phyloP scores from a whole-genome alignment of 2,888 invertebrate species.

The Dexiosoma caninum region DNA sequence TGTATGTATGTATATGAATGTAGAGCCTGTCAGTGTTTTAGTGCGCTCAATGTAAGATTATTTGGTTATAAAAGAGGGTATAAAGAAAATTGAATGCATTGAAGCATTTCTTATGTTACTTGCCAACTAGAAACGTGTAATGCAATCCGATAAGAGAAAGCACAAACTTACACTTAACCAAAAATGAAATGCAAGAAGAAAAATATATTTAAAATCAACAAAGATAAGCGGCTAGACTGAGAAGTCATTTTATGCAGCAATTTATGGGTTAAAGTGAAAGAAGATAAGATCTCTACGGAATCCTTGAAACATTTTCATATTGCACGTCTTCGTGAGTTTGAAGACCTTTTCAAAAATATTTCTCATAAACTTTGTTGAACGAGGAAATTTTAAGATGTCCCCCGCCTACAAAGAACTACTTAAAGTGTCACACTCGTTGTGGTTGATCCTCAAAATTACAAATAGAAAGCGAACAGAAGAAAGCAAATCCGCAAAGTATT shows the following conservation, averaged over 20 bases:
- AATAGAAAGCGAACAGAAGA: constrained; percentile 7
- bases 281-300: no score
- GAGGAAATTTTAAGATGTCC: no score
- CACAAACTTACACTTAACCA: not conserved
- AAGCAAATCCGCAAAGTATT: not conserved
- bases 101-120: constrained; percentile 59
- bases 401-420: not conserved
- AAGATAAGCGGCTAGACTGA: not conserved
- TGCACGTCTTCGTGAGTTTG: no score
- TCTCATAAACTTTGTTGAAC: no score
- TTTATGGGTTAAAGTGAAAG: not conserved
- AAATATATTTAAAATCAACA: not conserved
- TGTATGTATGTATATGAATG: not conserved
- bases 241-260: not conserved
- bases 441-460: constrained; percentile 43
- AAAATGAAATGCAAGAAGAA: not conserved
- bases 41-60: constrained; percentile 38
- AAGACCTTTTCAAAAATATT: no score
- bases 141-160: constrained; percentile 57
- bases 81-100: constrained; percentile 49
- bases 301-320: constrained; percentile 2
- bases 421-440: constrained; percentile 37
- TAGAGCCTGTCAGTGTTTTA: constrained; percentile 28
- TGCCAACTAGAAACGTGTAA: constrained; percentile 59
- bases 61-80: constrained; percentile 27